Conservation (phyloP, 2,797 vertebrate species). For the Peromyscus nudipes region DNA sequence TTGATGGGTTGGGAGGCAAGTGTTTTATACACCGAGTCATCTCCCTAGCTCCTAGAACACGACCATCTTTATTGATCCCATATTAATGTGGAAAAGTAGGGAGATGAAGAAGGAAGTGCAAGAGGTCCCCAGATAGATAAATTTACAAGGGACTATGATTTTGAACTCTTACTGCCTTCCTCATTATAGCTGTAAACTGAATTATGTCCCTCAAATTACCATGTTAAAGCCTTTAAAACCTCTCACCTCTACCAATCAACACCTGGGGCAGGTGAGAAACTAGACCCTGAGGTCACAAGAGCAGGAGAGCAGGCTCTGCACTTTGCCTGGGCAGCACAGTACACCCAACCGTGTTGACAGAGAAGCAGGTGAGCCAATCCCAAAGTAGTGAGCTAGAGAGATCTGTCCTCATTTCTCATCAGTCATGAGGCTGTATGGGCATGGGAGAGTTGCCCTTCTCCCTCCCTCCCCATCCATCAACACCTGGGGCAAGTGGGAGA, state of each 20-base stretch:
- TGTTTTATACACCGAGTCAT: background rate
- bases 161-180: conserved; percentile 24
- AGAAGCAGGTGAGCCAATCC: too few species aligned
- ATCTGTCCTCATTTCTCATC: too few species aligned
- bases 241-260: too few species aligned
- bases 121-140: background rate
- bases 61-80: conserved; percentile 10
- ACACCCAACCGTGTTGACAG: too few species aligned
- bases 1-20: background rate
- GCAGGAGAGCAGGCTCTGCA: too few species aligned
- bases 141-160: background rate
- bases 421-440: too few species aligned
- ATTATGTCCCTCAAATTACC: background rate
- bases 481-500: too few species aligned
- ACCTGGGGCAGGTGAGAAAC: too few species aligned
- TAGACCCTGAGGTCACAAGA: background rate
- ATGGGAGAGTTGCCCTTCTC: too few species aligned
- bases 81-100: background rate
- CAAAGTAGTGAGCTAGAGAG: too few species aligned
- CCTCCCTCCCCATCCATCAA: too few species aligned
- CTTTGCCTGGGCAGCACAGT: too few species aligned
- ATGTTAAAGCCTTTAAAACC: background rate
- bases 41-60: background rate
- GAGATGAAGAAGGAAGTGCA: background rate
- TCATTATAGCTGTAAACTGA: background rate